Evolutionary conservation across 37 sponge, comb jelly and placozoan species (phyloP).

Genomic region (Aplysina aerophoba): DNA sequence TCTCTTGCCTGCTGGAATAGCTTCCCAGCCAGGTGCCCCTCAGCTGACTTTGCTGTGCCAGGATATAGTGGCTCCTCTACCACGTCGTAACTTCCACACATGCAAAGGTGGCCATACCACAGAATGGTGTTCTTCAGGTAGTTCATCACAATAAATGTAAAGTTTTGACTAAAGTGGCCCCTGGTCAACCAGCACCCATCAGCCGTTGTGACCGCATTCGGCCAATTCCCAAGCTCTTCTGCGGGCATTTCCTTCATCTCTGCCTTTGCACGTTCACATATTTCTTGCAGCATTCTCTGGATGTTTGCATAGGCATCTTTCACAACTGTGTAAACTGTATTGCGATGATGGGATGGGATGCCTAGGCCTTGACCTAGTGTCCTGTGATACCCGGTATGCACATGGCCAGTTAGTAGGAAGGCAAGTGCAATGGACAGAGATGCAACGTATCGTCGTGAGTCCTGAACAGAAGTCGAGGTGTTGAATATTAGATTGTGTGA

Average conservation of each 20-base stretch:
- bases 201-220: conserved; percentile 36
- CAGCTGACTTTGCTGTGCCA: conserved; percentile 53
- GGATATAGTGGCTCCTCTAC: conserved; percentile 27
- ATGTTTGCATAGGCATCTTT: not conserved
- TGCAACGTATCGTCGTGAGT: not conserved
- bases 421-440: conserved; percentile 17
- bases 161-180: conserved; percentile 31
- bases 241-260: conserved; percentile 35
- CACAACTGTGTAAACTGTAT: not conserved
- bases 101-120: conserved; percentile 45
- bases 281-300: conserved; percentile 26
- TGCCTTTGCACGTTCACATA: conserved; percentile 35
- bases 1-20: conserved; percentile 41
- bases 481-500: not conserved
- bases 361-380: conserved; percentile 24
- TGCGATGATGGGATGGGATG: not conserved
- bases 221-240: conserved; percentile 34
- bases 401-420: conserved; percentile 35
- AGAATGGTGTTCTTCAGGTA: conserved; percentile 19
- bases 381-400: conserved; percentile 25
- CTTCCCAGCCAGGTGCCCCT: conserved; percentile 35
- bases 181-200: conserved; percentile 38
- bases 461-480: not conserved
- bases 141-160: conserved; percentile 1
- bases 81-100: conserved; percentile 28